phyloP scores from a whole-genome alignment of 2,888 invertebrate species.

The Euzetes globulus region DNA sequence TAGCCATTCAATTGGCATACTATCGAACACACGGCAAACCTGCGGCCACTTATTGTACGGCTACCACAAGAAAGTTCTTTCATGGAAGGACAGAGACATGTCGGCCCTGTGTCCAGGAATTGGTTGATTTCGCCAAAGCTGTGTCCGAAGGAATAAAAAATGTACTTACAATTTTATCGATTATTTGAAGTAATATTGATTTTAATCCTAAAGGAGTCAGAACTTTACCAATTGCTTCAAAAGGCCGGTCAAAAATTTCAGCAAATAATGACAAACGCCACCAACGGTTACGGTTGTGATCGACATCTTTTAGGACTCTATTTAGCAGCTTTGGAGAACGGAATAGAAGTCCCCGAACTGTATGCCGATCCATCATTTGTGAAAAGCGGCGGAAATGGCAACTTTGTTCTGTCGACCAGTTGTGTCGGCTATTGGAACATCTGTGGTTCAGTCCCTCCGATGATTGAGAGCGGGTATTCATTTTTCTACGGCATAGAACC shows the following conservation, averaged over 20 bases:
- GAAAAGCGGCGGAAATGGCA: constrained; percentile 58
- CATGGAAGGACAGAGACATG: constrained; percentile 60
- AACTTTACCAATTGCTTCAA: constrained; percentile 46
- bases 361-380: constrained; percentile 53
- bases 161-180: too few relatives aligned
- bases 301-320: constrained; percentile 57
- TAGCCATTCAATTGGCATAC: constrained; percentile 56
- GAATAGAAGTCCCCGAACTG: constrained; percentile 51
- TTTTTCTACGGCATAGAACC: constrained; percentile 55
- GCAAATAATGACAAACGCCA: constrained; percentile 38
- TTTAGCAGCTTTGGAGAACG: constrained; percentile 51
- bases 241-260: constrained; percentile 53
- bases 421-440: constrained; percentile 55
- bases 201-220: constrained; percentile 29
- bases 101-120: constrained; percentile 56
- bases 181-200: constrained; percentile 1
- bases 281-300: constrained; percentile 52
- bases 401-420: constrained; percentile 58
- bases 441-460: constrained; percentile 57
- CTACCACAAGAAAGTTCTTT: constrained; percentile 57
- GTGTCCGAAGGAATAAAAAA: constrained; percentile 44
- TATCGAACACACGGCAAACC: constrained; percentile 54
- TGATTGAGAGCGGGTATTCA: constrained; percentile 59
- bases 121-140: constrained; percentile 49
- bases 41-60: constrained; percentile 60